Evolutionary conservation across 2,888 invertebrate species (phyloP).

Genomic region (Halocaridina rubra): DNA sequence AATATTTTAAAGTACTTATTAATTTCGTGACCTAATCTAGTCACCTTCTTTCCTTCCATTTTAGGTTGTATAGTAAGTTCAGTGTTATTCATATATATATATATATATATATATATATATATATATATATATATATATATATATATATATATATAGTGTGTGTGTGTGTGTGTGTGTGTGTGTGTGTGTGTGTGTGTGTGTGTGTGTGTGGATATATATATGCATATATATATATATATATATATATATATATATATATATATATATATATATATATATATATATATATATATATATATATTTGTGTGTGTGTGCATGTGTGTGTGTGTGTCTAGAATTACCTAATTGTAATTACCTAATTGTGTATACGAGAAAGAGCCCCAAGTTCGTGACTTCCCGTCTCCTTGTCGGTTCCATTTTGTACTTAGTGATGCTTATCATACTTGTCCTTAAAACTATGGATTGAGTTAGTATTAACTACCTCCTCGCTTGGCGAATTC

Average conservation of each 20-base stretch:
- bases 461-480: too few relatives aligned
- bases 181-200: background rate
- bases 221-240: background rate
- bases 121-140: background rate
- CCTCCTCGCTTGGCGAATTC: too few relatives aligned
- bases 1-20: too few relatives aligned
- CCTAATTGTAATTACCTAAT: too few relatives aligned
- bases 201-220: background rate
- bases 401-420: too few relatives aligned
- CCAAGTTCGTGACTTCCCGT: too few relatives aligned
- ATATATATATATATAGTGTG: background rate
- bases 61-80: too few relatives aligned
- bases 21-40: too few relatives aligned
- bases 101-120: background rate
- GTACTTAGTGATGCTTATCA: too few relatives aligned
- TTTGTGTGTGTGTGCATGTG: background rate
- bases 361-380: too few relatives aligned
- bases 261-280: background rate
- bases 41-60: too few relatives aligned
- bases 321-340: background rate
- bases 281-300: constrained; percentile 11
- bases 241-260: background rate
- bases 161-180: background rate
- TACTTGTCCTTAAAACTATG: too few relatives aligned
- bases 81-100: background rate